Conservation (phyloP, 2,797 vertebrate species). For the Galagoides demidoff region DNA sequence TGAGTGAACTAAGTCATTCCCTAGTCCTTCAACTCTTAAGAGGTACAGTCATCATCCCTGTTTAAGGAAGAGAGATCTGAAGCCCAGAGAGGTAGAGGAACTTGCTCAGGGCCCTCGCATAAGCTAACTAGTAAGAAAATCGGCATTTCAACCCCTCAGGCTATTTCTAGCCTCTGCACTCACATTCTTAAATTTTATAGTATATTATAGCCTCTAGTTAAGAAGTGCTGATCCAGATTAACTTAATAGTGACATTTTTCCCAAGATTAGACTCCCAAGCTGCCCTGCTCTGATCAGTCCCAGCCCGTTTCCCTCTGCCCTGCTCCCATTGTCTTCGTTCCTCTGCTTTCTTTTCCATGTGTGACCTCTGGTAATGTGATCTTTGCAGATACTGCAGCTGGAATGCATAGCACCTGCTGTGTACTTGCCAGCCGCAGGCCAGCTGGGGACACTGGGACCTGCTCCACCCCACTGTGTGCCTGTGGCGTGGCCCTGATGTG, state of each 20-base stretch:
- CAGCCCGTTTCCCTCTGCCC: not conserved
- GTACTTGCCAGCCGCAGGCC: not conserved
- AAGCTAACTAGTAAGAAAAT: not conserved
- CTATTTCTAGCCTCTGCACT: not conserved
- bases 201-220: not conserved
- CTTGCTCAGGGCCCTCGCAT: not conserved
- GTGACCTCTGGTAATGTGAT: fast-evolving
- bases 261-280: not conserved
- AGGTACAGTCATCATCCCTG: fast-evolving
- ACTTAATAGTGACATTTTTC: not conserved
- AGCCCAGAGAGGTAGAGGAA: not conserved
- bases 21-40: not conserved
- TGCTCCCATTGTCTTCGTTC: not conserved
- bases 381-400: not conserved
- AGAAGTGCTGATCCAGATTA: not conserved
- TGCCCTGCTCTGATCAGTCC: not conserved
- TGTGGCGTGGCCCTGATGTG: fast-evolving
- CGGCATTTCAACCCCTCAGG: not conserved
- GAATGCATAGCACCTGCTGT: not conserved
- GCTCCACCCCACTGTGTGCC: not conserved
- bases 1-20: fast-evolving
- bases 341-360: fast-evolving
- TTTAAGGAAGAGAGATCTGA: not conserved
- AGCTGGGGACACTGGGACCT: not conserved
- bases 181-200: not conserved